phyloP scores from a whole-genome alignment of 2,888 invertebrate genomes.

The Leptinotarsa rubiginosa region DNA sequence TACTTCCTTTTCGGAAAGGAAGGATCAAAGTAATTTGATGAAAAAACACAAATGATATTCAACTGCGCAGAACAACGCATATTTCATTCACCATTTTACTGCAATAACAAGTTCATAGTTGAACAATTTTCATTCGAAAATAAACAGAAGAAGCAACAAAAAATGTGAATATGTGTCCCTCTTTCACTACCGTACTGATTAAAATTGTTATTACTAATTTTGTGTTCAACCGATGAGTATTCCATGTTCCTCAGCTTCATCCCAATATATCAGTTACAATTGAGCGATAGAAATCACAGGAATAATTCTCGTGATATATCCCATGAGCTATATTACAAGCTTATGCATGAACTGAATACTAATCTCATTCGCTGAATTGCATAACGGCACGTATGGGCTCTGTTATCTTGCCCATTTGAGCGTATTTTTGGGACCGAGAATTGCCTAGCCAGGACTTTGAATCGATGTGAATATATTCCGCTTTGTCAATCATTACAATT shows the following conservation, averaged over 20 bases:
- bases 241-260: not conserved
- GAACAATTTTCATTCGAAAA: too few species aligned
- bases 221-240: too few species aligned
- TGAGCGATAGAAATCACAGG: not conserved
- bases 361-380: slow-evolving; percentile 2
- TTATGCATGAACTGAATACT: slow-evolving; percentile 3
- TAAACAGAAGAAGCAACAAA: too few species aligned
- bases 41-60: too few species aligned
- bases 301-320: not conserved
- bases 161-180: too few species aligned
- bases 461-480: slow-evolving; percentile 1
- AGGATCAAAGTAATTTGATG: too few species aligned
- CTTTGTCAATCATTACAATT: not conserved
- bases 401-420: slow-evolving; percentile 12
- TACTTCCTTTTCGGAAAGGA: too few species aligned
- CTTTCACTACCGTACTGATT: too few species aligned
- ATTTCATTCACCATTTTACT: too few species aligned
- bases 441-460: not conserved
- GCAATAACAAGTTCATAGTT: too few species aligned
- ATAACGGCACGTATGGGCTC: slow-evolving; percentile 12
- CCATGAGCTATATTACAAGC: not conserved
- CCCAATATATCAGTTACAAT: not conserved
- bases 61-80: too few species aligned
- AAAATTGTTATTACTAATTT: too few species aligned
- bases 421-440: slow-evolving; percentile 8